phyloP scores from a whole-genome alignment of 2,888 invertebrate species.

The Hetaerina titia region DNA sequence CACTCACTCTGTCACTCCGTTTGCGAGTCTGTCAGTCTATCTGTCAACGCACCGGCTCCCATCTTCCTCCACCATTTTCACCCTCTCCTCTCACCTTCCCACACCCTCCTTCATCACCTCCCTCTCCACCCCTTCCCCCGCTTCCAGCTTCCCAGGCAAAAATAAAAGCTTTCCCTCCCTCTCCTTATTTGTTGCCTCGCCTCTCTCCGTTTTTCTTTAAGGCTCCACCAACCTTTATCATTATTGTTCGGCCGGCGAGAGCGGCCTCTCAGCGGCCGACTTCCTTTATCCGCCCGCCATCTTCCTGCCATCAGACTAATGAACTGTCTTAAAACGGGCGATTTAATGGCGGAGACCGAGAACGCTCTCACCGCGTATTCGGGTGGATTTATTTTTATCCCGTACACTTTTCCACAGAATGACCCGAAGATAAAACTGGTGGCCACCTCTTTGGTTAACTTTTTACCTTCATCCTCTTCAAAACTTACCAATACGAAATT shows the following conservation, averaged over 20 bases:
- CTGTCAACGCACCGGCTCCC: neutral
- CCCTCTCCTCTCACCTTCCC: neutral
- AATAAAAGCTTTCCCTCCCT: neutral
- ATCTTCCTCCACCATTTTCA: no score
- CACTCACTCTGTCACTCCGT: conserved; percentile 3
- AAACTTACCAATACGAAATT: neutral
- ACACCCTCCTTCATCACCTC: neutral
- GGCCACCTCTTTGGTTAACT: neutral
- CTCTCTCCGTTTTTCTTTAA: neutral
- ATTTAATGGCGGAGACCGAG: conserved; percentile 20
- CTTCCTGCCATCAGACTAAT: conserved; percentile 31
- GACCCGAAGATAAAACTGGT: neutral
- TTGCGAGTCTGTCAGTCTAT: neutral
- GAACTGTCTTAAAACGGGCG: conserved; percentile 26
- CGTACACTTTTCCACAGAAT: neutral
- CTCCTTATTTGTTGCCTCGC: neutral
- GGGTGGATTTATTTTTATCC: neutral
- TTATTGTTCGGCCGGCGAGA: neutral
- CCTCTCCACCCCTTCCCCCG: neutral
- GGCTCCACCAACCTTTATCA: conserved; percentile 32
- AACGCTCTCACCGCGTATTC: neutral
- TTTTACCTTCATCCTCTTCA: neutral
- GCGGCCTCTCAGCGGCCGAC: neutral
- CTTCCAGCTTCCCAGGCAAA: conserved; percentile 33
- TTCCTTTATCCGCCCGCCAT: conserved; percentile 35